Conservation (phyloP, 2,113 vertebrate genomes). For the Oryzias woworae region DNA sequence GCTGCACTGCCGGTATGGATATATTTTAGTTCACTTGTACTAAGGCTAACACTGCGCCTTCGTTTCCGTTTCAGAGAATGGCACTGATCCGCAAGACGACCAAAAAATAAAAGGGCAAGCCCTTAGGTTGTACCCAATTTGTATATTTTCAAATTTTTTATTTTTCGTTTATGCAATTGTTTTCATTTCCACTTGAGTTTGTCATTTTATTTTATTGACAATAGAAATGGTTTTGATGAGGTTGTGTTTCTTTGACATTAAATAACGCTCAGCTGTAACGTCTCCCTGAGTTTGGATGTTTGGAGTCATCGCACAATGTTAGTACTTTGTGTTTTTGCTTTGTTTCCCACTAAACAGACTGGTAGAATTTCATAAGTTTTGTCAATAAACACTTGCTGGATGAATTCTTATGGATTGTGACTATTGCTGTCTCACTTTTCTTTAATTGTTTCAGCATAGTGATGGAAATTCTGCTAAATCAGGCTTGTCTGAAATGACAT, state of each 20-base stretch:
- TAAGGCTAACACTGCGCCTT: background rate
- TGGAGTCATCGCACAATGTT: slow-evolving; percentile 38
- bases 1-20: background rate
- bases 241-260: slow-evolving; percentile 22
- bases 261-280: slow-evolving; percentile 24
- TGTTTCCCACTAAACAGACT: slow-evolving; percentile 41
- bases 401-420: slow-evolving; percentile 32
- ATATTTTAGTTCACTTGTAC: background rate
- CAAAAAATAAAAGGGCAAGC: slow-evolving; percentile 86
- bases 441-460: slow-evolving; percentile 24
- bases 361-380: slow-evolving; percentile 51
- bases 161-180: slow-evolving; percentile 1
- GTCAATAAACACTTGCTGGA: slow-evolving; percentile 59
- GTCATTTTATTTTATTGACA: slow-evolving; percentile 15
- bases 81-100: slow-evolving; percentile 98
- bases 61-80: slow-evolving; percentile 88
- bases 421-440: slow-evolving; percentile 16
- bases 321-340: slow-evolving; percentile 37
- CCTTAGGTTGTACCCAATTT: slow-evolving; percentile 34
- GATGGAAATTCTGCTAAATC: slow-evolving; percentile 6
- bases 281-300: slow-evolving; percentile 43
- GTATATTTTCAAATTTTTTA: slow-evolving; percentile 8
- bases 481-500: background rate
- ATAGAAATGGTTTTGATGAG: slow-evolving; percentile 15
- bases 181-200: slow-evolving; percentile 3